Percentiles rank a stretch among this genome's conserved stretches.
These are phyloP conservation scores for Leucopsar rothschildi DNA, from an alignment of 2,113 vertebrate genomes.

Conservation along the genomic window DNA sequence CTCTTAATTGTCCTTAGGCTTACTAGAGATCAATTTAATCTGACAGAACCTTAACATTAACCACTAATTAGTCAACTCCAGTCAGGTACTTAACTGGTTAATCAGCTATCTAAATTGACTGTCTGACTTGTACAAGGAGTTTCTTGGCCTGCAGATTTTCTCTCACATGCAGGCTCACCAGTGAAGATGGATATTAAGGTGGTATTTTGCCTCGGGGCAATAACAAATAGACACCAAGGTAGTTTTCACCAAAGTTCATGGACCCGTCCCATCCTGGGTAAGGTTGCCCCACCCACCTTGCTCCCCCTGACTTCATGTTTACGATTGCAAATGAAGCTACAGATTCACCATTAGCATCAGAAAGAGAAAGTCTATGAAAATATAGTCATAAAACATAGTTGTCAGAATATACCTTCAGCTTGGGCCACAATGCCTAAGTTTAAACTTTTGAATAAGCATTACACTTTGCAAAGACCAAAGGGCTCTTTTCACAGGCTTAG, in stretches of 20 bases:
- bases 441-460: neutral
- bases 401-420: neutral
- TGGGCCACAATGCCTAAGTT: neutral
- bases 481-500: neutral
- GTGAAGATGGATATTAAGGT: neutral
- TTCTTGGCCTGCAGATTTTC: neutral
- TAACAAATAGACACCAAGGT: neutral
- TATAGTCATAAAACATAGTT: neutral
- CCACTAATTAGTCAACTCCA: neutral
- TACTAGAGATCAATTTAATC: neutral
- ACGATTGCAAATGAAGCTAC: neutral
- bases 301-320: neutral
- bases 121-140: neutral
- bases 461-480: neutral
- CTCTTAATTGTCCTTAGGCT: neutral
- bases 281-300: neutral
- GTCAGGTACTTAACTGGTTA: neutral
- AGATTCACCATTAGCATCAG: neutral
- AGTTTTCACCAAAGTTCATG: neutral
- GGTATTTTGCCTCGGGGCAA: fast-evolving
- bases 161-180: neutral
- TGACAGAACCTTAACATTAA: neutral
- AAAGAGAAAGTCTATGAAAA: neutral
- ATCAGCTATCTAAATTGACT: neutral
- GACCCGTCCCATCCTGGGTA: fast-evolving